Base-by-base conservation (phyloP, 1,140 invertebrate species). In the Dryas iulia region DNA sequence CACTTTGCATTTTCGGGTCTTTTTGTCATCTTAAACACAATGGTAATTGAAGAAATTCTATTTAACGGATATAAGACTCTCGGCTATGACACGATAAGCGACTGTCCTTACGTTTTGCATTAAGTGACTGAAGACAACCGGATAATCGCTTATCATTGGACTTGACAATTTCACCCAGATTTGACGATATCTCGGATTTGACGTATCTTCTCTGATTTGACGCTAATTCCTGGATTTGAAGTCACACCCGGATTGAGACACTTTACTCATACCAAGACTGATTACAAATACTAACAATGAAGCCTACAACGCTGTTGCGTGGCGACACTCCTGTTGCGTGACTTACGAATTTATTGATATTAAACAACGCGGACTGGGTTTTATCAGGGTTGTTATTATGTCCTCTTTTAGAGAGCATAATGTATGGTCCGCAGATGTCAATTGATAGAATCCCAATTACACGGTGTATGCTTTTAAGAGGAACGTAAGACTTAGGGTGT, bases 321-420 rank as follows among this genome's bases (percentile, higher is more conserved):
- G 31, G 33, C 35, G 7, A 35, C 25, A n/a, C 10, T 56, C 35
- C 52, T 30, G 28, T 54, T 25, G 68, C 63, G 47, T 66, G 21
- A 60, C 28, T 35, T 61, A 74, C 77, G 73, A 79, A 79, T 81
- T 81, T 81, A 76, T 18, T 81, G 73, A 74, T 77, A 73, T 78
- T 71, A 57, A 59, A n/a, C 10, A n/a, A 4, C 14, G 57, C 63
- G 60, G 59, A 66, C 47, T 59, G 68, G 63, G 64, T 70, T 63
- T 65, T 57, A 59, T 66, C 33, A 33, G 35, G 61, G 69, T 71
- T 71, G 72, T 71, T 61, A 65, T 69, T 54, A n/a, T 59, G 47
- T 69, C 26, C 53, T 59, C 26, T 52, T 71, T 61, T 69, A 69
- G 72, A 65, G 69, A 61, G 57, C 31, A 58, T 71, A 57, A 39